Conservation (phyloP, 2,113 vertebrate species). For the Sterna hirundo region DNA sequence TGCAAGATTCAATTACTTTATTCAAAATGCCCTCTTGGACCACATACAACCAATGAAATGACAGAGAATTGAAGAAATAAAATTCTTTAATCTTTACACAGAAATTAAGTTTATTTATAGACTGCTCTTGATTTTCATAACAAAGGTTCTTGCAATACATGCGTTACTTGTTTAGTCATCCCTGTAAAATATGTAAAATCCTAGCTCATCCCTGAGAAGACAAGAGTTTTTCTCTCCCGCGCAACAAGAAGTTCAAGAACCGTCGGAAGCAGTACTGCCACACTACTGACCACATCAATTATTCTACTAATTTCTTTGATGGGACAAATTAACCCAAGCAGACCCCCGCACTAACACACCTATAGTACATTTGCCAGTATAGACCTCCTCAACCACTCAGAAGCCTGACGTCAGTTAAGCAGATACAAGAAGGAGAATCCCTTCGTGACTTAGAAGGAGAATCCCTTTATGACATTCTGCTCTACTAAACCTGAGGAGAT, state of each 20-base stretch:
- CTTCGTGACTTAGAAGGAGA: background rate
- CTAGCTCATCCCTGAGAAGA: background rate
- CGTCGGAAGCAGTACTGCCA: background rate
- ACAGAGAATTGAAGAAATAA: background rate
- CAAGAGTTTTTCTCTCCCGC: background rate
- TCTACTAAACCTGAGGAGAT: background rate
- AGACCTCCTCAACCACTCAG: background rate
- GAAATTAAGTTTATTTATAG: background rate
- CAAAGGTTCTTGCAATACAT: background rate
- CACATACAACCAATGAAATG: background rate
- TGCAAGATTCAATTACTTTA: conserved; percentile 21
- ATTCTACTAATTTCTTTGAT: background rate
- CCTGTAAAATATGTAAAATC: background rate
- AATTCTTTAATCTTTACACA: conserved; percentile 1
- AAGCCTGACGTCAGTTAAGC: background rate
- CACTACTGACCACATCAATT: background rate
- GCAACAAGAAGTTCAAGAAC: background rate
- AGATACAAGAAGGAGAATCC: background rate
- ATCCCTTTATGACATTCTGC: background rate
- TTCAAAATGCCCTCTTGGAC: conserved; percentile 25
- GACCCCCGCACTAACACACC: background rate
- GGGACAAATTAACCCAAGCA: background rate
- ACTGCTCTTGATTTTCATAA: background rate
- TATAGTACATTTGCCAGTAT: background rate
- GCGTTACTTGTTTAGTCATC: background rate